These are phyloP conservation scores for Ptychobarbus kaznakovi DNA, from an alignment of 2,797 vertebrate genomes.

Conservation along the genomic window DNA sequence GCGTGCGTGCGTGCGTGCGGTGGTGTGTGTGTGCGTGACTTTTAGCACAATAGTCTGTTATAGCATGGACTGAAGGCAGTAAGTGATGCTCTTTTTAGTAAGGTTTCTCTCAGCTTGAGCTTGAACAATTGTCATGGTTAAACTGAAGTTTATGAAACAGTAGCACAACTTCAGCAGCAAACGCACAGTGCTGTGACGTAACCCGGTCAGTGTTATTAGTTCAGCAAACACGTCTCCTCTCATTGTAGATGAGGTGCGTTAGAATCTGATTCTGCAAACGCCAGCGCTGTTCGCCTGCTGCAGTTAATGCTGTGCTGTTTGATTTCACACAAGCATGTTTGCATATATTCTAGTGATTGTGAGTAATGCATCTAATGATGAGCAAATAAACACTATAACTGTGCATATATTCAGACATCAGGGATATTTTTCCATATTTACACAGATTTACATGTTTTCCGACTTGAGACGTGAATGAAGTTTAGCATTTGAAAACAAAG, in stretches of 20 bases:
- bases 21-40: not conserved
- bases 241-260: not conserved
- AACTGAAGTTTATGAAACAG: not conserved
- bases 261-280: not conserved
- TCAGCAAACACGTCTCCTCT: not conserved
- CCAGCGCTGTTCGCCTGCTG: not conserved
- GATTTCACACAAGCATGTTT: conserved; percentile 1
- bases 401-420: not conserved
- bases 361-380: not conserved
- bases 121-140: not conserved
- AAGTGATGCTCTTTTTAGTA: not conserved
- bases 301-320: not conserved
- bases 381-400: not conserved
- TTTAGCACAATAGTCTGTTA: conserved; percentile 12
- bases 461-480: not conserved
- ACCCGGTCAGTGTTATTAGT: not conserved
- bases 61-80: conserved; percentile 3
- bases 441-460: not conserved
- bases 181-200: not conserved
- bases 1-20: no score
- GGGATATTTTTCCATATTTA: not conserved
- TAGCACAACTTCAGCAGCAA: not conserved
- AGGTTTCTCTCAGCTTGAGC: not conserved
- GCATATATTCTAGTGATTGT: not conserved
- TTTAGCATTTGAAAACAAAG: not conserved